phyloP scores from a whole-genome alignment of 92 coral and sea anemone genomes.

The Palythoa grandis region DNA sequence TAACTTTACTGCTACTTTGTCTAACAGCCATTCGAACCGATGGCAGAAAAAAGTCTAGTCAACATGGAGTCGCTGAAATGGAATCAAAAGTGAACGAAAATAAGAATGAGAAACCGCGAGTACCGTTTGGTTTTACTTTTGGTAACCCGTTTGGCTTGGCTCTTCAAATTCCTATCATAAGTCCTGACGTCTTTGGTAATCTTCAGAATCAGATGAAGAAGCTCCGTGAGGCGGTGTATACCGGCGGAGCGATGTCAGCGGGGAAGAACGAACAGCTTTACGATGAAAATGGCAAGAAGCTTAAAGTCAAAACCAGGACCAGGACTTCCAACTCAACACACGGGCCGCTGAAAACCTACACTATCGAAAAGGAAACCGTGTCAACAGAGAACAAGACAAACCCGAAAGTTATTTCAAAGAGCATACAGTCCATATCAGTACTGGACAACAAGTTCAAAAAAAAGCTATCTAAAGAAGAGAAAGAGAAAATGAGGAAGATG shows the following conservation, averaged over 20 bases:
- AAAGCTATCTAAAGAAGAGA: constrained; percentile 43
- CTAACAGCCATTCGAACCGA: constrained; percentile 52
- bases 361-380: constrained; percentile 69
- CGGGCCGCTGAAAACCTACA: constrained; percentile 82
- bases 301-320: constrained; percentile 70
- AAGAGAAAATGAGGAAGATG: constrained; percentile 39
- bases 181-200: constrained; percentile 62
- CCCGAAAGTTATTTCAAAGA: constrained; percentile 68
- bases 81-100: constrained; percentile 32
- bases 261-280: constrained; percentile 21
- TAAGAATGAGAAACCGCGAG: constrained; percentile 39
- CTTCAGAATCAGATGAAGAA: constrained; percentile 54
- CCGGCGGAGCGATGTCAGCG: constrained; percentile 3
- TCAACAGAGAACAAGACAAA: constrained; percentile 73
- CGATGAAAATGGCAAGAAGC: constrained; percentile 46
- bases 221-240: constrained; percentile 20
- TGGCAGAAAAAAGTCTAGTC: constrained; percentile 57
- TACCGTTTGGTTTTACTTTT: constrained; percentile 55
- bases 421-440: constrained; percentile 72
- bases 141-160: constrained; percentile 67
- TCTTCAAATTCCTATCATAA: constrained; percentile 73
- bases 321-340: constrained; percentile 71
- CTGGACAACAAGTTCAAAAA: constrained; percentile 55
- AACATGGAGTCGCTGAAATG: constrained; percentile 18
- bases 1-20: constrained; percentile 35